Base-by-base conservation (phyloP, 1,140 invertebrate species). In the Drosophila pseudoobscura region DNA sequence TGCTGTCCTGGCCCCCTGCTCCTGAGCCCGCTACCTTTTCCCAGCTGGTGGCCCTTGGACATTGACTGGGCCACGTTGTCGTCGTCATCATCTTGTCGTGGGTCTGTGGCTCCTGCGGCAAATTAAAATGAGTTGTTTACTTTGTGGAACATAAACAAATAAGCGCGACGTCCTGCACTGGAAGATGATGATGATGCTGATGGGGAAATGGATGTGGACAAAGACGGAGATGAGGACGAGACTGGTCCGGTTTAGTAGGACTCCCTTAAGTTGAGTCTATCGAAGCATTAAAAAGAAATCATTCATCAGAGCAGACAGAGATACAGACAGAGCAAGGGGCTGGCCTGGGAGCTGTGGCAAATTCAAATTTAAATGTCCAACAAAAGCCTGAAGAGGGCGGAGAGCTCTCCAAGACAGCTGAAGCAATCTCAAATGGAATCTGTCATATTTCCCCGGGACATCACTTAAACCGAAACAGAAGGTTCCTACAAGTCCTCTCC, bases 81-180 rank as follows among this genome's bases (percentile, higher is more conserved):
- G 45, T 62, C 43, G 52, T 73, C 57, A 24, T 71, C 70, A 53
- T 64, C 39, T 75, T 73, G 55, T 72, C 72, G 54, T 82, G 63
- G 74, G 15, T 78, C 78, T 78, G 82, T 74, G 74, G 70, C 78
- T 85, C 82, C 82, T 85, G 82, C 82, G 82, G 82, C 82, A 87
- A 85, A 85, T 85, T 87, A 87, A 85, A 85, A 85, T 85, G 87
- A 87, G 82, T 85, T 85, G 82, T 85, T 87, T 85, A 82, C 78
- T 85, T 80, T 85, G 82, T 76, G 74, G 74, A 85, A 87, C 82
- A 85, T 87, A 85, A 85, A 85, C 82, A 85, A 85, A 85, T 85
- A 85, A 85, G 82, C 74, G 71, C 69, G 68, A 70, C 73, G 63
- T 59, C 73, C 74, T 58, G 52, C 56, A 58, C 24, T 54, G 13